Base-by-base conservation (phyloP, 1,140 invertebrate species). In the Sitodiplosis mosellana region DNA sequence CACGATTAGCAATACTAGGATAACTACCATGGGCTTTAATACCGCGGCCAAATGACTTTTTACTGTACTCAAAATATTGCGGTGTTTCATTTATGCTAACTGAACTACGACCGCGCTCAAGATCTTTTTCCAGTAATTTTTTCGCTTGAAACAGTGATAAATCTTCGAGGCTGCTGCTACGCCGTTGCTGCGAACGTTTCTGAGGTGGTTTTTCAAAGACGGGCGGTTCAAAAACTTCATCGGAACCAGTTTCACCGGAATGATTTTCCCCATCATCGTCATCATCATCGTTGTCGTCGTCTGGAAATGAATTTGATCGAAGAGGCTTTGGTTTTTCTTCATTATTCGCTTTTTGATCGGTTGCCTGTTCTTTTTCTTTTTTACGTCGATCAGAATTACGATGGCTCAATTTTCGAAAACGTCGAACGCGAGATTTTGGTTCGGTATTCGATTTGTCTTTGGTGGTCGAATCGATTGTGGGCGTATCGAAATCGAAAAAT, bases 1-100 rank as follows among this genome's bases (percentile, higher is more conserved):
- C 61, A 64, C 59, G 58, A 59, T 64, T 64, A 64, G 61, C 59
- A 64, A 59, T 62, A 63, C 59, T 64, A 61, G 59, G 19, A 10
- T 27, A 27, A 10, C 41, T 21, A 43, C 17, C 7, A 46, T 33
- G 19, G 52, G 52, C 45, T 49, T 49, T 52, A 48, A 53, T 42
- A 48, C 53, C 57, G 55, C 59, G 57, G 47, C 43, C 37, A 21
- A 54, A 44, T 46, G 46, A 48, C 22, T 33, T 51, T 57, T 55
- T 55, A 55, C 54, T 49, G 49, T 56, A 66, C 51, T 66, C 64
- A 55, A 63, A 64, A 55, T 64, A 65, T 52, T 65, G 55, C 43
- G 59, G 58, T 51, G 62, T 57, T 46, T 65, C 63, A 53, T 65
- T 65, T 44, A 66, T 66, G 46, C 61, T 63, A 51, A 66, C 64